Evolutionary conservation across 2,888 invertebrate species (phyloP).

Genomic region (Aphelenchoides bicaudatus): DNA sequence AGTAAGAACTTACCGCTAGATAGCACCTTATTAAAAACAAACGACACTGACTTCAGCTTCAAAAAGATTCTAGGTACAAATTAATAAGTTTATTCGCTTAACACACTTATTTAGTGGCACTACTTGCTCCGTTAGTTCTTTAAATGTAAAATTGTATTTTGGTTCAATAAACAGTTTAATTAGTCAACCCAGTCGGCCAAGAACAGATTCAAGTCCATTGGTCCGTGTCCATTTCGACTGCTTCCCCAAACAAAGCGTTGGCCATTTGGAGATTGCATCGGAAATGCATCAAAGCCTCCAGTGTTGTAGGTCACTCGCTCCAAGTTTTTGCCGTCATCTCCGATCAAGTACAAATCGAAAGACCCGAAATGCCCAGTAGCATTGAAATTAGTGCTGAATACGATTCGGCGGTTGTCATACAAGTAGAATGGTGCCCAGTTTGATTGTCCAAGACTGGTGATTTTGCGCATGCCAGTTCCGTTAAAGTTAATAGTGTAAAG

Average conservation of each 20-base stretch:
- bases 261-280: conserved; percentile 37
- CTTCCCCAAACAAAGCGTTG: conserved; percentile 36
- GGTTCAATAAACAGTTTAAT: not conserved
- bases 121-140: too few species aligned
- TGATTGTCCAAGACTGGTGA: conserved; percentile 38
- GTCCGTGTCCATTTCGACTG: conserved; percentile 23
- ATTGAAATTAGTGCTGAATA: conserved; percentile 39
- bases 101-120: too few species aligned
- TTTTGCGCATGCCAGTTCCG: conserved; percentile 29
- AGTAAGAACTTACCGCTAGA: too few species aligned
- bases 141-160: conserved; percentile 2
- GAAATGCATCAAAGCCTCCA: conserved; percentile 38
- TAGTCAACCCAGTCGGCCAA: conserved; percentile 39
- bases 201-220: conserved; percentile 38
- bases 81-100: too few species aligned
- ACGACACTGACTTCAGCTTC: too few species aligned
- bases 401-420: conserved; percentile 27
- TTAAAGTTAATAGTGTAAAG: conserved; percentile 36
- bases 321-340: conserved; percentile 33
- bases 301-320: conserved; percentile 37
- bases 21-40: too few species aligned
- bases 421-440: conserved; percentile 45
- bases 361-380: conserved; percentile 30
- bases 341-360: conserved; percentile 36
- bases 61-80: too few species aligned